Evolutionary conservation across 2,888 invertebrate genomes (phyloP).

Genomic region (Polydrusus tereticollis): DNA sequence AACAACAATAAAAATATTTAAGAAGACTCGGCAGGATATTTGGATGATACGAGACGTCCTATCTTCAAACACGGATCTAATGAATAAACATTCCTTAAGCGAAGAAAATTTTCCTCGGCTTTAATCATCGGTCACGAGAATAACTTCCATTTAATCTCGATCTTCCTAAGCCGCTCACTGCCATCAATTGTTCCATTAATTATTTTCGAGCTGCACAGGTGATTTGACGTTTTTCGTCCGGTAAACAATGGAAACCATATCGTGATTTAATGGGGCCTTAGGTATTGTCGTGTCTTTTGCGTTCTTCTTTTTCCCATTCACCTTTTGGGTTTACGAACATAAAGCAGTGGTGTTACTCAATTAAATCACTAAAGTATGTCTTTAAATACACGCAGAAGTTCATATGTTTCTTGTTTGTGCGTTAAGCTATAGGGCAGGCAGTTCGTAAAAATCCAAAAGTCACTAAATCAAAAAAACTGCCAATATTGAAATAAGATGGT

Average conservation of each 20-base stretch:
- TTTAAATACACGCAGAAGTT: too few relatives aligned
- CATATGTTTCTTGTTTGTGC: too few relatives aligned
- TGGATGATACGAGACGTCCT: too few relatives aligned
- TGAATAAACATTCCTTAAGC: neutral
- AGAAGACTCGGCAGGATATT: too few relatives aligned
- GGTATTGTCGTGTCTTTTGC: constrained; percentile 1
- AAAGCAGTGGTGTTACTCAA: neutral
- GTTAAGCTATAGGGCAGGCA: too few relatives aligned
- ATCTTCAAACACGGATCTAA: neutral
- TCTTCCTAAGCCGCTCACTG: neutral
- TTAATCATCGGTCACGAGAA: neutral
- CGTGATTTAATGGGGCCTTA: constrained; percentile 8
- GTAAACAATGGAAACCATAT: neutral
- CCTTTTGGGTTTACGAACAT: neutral
- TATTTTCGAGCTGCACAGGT: constrained; percentile 6
- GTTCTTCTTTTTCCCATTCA: constrained; percentile 13
- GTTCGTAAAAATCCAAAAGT: too few relatives aligned
- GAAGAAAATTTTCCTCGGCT: neutral
- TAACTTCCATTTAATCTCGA: neutral
- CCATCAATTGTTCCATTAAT: constrained; percentile 4
- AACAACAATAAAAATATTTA: too few relatives aligned
- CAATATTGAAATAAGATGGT: too few relatives aligned
- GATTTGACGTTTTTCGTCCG: constrained; percentile 1
- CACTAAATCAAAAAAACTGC: too few relatives aligned
- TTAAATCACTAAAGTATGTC: too few relatives aligned